These are phyloP conservation scores for Lathamus discolor DNA, from an alignment of 2,113 vertebrate genomes.

Conservation along the genomic window DNA sequence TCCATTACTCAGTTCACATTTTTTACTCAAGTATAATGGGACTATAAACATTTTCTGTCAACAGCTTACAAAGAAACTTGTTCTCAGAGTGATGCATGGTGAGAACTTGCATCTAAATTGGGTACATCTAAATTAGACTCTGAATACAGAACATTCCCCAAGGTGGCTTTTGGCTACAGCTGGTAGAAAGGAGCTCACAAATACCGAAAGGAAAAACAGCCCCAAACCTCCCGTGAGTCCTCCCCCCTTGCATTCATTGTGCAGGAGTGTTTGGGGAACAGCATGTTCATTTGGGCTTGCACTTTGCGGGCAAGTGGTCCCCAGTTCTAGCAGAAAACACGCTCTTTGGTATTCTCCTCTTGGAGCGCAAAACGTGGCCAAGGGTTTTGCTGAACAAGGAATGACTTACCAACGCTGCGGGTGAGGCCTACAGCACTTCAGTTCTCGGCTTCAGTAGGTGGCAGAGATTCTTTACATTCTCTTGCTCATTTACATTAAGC, in stretches of 20 bases:
- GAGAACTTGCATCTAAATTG: slow-evolving; percentile 56
- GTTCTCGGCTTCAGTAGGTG: background rate
- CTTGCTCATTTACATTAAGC: slow-evolving; percentile 45
- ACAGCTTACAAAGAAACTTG: slow-evolving; percentile 48
- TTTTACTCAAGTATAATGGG: slow-evolving; percentile 14
- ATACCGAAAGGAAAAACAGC: background rate
- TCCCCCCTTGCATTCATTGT: background rate
- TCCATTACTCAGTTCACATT: slow-evolving; percentile 25
- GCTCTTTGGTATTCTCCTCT: background rate
- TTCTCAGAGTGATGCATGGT: slow-evolving; percentile 44
- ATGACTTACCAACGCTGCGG: background rate
- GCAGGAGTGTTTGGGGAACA: background rate
- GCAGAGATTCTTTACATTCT: slow-evolving; percentile 28
- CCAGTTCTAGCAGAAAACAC: background rate
- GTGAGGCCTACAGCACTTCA: background rate
- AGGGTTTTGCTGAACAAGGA: slow-evolving; percentile 21
- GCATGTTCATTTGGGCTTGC: background rate
- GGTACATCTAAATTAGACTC: slow-evolving; percentile 24
- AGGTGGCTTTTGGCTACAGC: slow-evolving; percentile 37
- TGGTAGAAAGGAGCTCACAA: background rate
- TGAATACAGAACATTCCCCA: slow-evolving; percentile 41
- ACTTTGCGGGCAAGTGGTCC: background rate
- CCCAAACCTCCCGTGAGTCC: background rate
- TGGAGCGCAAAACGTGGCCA: background rate
- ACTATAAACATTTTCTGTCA: slow-evolving; percentile 58